Percentiles rank a stretch among this genome's conserved stretches.
Conservation (phyloP, 1,140 invertebrate species). For the Rhopalosiphum padi region DNA sequence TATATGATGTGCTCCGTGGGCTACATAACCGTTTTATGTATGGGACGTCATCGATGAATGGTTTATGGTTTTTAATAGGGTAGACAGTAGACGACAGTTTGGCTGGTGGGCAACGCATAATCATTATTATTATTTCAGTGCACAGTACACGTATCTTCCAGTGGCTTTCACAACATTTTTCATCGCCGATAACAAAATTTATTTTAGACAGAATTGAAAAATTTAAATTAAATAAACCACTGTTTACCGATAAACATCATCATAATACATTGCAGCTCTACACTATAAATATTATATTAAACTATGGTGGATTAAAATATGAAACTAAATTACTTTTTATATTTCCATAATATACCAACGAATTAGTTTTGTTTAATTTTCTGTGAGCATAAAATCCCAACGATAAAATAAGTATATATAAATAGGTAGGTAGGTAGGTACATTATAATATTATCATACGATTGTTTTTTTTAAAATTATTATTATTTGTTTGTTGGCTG, state of each 20-base stretch:
- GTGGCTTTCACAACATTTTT: neutral
- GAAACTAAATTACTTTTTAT: conserved; percentile 4
- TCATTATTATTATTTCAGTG: neutral
- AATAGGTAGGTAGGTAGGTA: neutral
- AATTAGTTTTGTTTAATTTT: conserved; percentile 9
- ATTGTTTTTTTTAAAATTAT: neutral
- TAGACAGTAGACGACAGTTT: neutral
- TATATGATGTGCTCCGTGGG: conserved; percentile 13
- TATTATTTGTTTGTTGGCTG: neutral
- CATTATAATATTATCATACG: neutral
- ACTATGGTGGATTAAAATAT: neutral
- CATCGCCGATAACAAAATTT: neutral
- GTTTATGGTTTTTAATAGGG: neutral
- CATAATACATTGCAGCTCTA: neutral
- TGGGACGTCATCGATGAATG: conserved; percentile 8
- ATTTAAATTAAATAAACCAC: neutral
- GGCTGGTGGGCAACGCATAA: neutral
- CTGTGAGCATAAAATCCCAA: neutral
- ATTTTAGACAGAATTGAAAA: neutral
- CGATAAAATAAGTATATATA: neutral
- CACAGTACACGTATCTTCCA: neutral
- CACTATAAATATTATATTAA: neutral
- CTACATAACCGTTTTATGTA: neutral
- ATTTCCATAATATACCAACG: neutral
- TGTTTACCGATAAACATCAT: neutral